Evolutionary conservation across 1,140 invertebrate species (phyloP), one percentile per base, ranked within the genome.

Genomic region (Cyclargus thomasi): DNA sequence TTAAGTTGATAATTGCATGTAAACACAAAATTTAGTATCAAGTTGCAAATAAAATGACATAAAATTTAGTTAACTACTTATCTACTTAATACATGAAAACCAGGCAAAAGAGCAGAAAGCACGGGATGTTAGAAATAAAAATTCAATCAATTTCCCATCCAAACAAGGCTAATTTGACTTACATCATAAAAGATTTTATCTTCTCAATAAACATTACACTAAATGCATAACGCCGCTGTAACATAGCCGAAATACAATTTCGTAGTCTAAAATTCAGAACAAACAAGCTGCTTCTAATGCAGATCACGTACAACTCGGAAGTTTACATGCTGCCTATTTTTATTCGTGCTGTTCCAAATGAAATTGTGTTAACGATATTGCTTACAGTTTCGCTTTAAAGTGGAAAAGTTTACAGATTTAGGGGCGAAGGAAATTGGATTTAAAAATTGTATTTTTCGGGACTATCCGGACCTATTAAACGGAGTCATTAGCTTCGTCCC

Each of bases 211-310:
- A 68, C 74, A 72, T 74, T 77, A 78, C 74, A 74, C 74, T 75
- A 77, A 75, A 78, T 76, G 69, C 76, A 62, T 17, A 59, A 18
- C 35, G 18, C 23, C 29, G 22, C 39, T 17, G 59, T 47, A 59
- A 62, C n/a, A 39, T 29, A 55, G 16, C 64, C 55, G 17, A 66
- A 62, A 55, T 71, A 68, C 55, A 71, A 67, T 76, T 57, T 66
- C 14, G 68, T 62, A 68, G 83, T 82, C 69, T 78, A 73, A 79
- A 78, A 78, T 74, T 76, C 69, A 74, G 75, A 69, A 75, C 70
- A 74, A 75, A 74, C 70, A 70, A 69, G 69, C 63, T 74, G 18
- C 63, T 73, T 74, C 57, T 67, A 70, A 81, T 71, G 77, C 69
- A 63, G 65, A 72, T 72, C 73, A 78, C 74, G 74, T 72, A 70